phyloP scores from a whole-genome alignment of 2,888 invertebrate genomes.

The Gerris lacustris region DNA sequence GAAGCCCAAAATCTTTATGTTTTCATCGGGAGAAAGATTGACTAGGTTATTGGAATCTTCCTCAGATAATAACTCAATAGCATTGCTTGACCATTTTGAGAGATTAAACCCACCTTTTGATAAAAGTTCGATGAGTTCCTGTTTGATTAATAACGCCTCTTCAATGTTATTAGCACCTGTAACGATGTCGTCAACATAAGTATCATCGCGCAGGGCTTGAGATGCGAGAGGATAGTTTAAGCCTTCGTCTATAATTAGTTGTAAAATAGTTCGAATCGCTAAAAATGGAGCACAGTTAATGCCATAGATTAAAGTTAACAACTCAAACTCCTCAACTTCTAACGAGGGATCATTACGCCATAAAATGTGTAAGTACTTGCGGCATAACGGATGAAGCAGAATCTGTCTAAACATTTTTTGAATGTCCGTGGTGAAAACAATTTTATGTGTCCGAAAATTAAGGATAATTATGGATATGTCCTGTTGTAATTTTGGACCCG shows the following conservation, averaged over 20 bases:
- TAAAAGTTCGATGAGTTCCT: conserved; percentile 22
- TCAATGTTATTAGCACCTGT: neutral
- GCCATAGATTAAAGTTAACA: conserved; percentile 27
- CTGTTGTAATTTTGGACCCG: conserved; percentile 27
- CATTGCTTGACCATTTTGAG: conserved; percentile 25
- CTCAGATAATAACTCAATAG: neutral
- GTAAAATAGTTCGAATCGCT: conserved; percentile 16
- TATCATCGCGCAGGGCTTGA: neutral
- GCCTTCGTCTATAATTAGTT: neutral
- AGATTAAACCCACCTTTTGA: conserved; percentile 21
- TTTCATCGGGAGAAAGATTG: conserved; percentile 12
- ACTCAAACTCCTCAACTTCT: conserved; percentile 22
- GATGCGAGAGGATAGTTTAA: neutral
- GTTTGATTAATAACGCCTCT: conserved; percentile 22
- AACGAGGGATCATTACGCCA: conserved; percentile 19
- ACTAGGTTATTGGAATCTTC: neutral
- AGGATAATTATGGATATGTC: conserved; percentile 25
- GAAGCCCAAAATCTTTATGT: conserved; percentile 16
- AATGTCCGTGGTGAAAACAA: conserved; percentile 29
- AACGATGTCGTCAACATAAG: neutral
- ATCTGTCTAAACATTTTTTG: conserved; percentile 31
- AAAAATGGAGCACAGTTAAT: conserved; percentile 25
- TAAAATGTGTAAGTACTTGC: conserved; percentile 27
- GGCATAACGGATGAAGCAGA: conserved; percentile 21
- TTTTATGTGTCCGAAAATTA: conserved; percentile 24